phyloP scores from a whole-genome alignment of 2,113 vertebrate species.

The Gallinago undulata region DNA sequence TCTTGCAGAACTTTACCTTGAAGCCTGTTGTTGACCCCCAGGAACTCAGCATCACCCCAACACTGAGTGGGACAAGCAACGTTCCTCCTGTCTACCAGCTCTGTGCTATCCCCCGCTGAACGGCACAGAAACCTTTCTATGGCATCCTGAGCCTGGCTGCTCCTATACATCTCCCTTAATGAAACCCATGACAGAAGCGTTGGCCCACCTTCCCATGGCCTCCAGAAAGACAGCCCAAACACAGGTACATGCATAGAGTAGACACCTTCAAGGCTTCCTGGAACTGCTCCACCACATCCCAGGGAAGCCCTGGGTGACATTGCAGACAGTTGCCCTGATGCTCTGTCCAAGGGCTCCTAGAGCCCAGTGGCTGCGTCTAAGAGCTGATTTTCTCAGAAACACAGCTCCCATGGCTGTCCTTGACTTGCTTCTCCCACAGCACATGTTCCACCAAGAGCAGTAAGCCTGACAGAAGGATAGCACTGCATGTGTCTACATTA shows the following conservation, averaged over 20 bases:
- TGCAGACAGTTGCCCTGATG: neutral
- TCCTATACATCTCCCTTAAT: neutral
- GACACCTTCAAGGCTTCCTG: neutral
- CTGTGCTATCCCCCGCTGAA: constrained; percentile 26
- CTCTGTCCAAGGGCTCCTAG: neutral
- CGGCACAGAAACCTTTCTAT: neutral
- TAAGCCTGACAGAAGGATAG: neutral
- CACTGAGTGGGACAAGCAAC: neutral
- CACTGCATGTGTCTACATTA: neutral
- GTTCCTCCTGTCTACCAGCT: constrained; percentile 6
- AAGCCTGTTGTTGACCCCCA: constrained; percentile 41
- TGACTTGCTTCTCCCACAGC: fast-evolving
- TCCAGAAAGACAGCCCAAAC: neutral
- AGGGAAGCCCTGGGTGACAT: neutral
- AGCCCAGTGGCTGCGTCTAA: neutral
- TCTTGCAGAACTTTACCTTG: constrained; percentile 68
- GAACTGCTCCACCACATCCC: fast-evolving
- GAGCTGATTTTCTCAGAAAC: neutral
- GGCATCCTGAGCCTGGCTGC: neutral
- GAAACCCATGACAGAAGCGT: neutral
- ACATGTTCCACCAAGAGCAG: fast-evolving
- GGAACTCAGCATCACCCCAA: neutral
- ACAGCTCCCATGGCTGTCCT: neutral
- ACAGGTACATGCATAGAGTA: neutral
- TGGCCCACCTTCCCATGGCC: neutral